Percentiles rank a stretch among this genome's conserved stretches.
Evolutionary conservation across 2,888 invertebrate genomes (phyloP).

Genomic region (Hybos culiciformis): DNA sequence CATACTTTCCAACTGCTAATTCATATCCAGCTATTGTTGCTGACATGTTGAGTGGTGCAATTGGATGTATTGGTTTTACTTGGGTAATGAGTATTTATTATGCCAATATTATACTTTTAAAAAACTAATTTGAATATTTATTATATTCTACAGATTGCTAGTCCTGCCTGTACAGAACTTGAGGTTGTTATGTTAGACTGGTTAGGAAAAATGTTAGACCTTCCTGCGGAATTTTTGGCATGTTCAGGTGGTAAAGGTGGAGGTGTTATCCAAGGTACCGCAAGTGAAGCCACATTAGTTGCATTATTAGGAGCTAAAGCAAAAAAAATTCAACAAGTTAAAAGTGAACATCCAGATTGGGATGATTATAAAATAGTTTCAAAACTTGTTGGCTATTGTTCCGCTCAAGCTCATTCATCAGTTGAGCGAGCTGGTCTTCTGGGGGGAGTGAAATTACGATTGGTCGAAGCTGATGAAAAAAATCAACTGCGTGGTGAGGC

Average conservation of each 20-base stretch:
- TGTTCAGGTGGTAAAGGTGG: conserved; percentile 72
- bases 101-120: neutral
- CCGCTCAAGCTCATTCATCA: conserved; percentile 84
- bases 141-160: conserved; percentile 52
- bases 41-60: conserved; percentile 88
- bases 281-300: conserved; percentile 88
- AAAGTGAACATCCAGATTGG: conserved; percentile 60
- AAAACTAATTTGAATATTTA: neutral
- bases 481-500: conserved; percentile 61
- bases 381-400: conserved; percentile 76
- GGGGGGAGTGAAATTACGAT: conserved; percentile 69
- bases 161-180: conserved; percentile 90
- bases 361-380: conserved; percentile 56
- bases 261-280: conserved; percentile 88
- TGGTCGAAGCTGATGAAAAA: conserved; percentile 56
- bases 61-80: conserved; percentile 90
- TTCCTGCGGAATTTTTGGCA: conserved; percentile 75
- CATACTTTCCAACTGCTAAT: conserved; percentile 87
- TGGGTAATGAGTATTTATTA: conserved; percentile 52
- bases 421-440: conserved; percentile 85
- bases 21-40: conserved; percentile 89
- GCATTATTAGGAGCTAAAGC: conserved; percentile 83
- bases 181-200: conserved; percentile 93
- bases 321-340: conserved; percentile 50
- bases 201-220: conserved; percentile 82